These are phyloP conservation scores for Spilogale gracilis DNA, from an alignment of 2,113 vertebrate species.

Conservation along the genomic window DNA sequence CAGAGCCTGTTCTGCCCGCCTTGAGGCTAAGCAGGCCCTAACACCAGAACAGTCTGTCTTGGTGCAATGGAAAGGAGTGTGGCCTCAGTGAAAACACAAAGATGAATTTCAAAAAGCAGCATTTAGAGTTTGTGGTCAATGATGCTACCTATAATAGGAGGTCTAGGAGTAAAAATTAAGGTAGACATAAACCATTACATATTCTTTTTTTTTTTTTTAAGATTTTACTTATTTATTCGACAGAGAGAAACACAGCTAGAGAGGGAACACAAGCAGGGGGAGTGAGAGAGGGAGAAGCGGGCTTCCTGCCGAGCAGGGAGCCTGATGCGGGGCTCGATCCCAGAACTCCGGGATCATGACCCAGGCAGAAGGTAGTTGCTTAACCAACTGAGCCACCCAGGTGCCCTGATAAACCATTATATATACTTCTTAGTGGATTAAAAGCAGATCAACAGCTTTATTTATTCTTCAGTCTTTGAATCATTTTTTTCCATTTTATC, in stretches of 20 bases:
- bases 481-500: slow-evolving; percentile 18
- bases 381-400: too few relatives aligned
- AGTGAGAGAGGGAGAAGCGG: too few relatives aligned
- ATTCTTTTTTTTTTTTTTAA: background rate
- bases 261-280: too few relatives aligned
- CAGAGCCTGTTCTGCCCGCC: too few relatives aligned
- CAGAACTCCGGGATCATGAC: too few relatives aligned
- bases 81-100: too few relatives aligned
- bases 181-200: background rate
- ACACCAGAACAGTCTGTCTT: background rate
- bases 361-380: too few relatives aligned
- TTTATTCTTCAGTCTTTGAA: background rate
- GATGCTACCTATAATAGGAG: background rate
- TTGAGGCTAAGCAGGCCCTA: too few relatives aligned
- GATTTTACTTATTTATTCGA: too few relatives aligned
- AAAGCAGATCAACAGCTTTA: background rate
- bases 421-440: background rate
- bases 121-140: background rate
- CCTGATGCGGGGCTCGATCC: too few relatives aligned
- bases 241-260: too few relatives aligned
- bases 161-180: background rate
- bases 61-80: background rate
- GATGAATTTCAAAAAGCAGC: background rate
- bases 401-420: background rate
- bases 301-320: too few relatives aligned